Conservation (phyloP, 1,140 invertebrate genomes). For the Cydia strobilella region DNA sequence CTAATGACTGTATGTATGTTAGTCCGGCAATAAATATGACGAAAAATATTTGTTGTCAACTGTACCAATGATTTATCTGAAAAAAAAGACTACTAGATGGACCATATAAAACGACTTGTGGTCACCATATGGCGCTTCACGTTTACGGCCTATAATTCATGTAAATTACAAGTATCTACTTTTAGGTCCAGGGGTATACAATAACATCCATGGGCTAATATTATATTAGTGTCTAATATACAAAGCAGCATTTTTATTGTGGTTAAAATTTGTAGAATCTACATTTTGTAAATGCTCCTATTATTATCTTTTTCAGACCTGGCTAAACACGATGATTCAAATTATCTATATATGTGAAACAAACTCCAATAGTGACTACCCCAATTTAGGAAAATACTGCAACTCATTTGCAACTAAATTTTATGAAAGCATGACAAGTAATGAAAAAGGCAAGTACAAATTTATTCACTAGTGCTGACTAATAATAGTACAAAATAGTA, state of each 20-base stretch:
- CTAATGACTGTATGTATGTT: constrained; percentile 59
- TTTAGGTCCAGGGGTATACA: no score
- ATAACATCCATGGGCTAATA: no score
- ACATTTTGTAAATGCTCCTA: not conserved
- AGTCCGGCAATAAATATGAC: not conserved
- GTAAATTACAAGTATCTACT: no score
- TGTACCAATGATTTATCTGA: no score
- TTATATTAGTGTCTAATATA: no score
- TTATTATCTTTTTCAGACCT: constrained; percentile 51
- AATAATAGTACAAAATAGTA: no score
- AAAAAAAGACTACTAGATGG: no score
- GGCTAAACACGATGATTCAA: constrained; percentile 59
- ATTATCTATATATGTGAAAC: constrained; percentile 56
- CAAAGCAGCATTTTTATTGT: constrained; percentile 7
- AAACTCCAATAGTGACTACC: constrained; percentile 56
- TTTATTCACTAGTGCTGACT: not conserved
- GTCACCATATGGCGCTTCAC: no score
- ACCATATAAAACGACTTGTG: no score
- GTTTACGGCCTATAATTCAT: no score
- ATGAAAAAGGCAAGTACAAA: not conserved
- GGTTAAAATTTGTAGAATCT: not conserved
- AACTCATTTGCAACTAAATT: constrained; percentile 58
- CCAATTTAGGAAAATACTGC: constrained; percentile 55
- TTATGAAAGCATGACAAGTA: constrained; percentile 65
- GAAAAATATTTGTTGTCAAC: not conserved